Conservation (phyloP, 2,113 vertebrate genomes). For the Oxyura jamaicensis region DNA sequence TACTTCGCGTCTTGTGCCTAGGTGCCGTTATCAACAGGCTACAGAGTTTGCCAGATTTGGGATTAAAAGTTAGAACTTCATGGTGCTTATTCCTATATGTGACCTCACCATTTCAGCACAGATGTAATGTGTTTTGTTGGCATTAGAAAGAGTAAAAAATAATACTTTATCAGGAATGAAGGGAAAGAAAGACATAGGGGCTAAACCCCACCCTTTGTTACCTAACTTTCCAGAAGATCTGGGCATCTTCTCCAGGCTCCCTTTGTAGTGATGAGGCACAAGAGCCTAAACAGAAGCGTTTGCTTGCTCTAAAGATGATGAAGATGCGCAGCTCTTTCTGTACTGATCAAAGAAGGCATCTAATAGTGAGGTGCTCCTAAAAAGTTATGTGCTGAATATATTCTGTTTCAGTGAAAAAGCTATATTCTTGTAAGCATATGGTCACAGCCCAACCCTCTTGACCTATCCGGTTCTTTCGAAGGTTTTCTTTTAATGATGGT, state of each 20-base stretch:
- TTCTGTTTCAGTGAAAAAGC: background rate
- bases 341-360: rapidly evolving
- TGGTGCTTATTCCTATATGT: background rate
- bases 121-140: background rate
- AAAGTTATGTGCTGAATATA: background rate
- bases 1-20: background rate
- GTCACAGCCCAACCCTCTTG: background rate
- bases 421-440: background rate
- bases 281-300: background rate
- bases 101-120: background rate
- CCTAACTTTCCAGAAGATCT: background rate
- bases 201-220: no score
- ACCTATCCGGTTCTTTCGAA: background rate
- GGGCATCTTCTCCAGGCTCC: background rate
- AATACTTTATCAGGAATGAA: background rate
- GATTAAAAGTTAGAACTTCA: background rate
- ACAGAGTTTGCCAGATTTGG: background rate
- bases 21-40: background rate
- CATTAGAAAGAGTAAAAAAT: background rate
- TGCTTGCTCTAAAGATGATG: background rate
- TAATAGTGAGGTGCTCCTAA: background rate
- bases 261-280: background rate
- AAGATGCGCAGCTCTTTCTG: background rate
- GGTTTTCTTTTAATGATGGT: background rate
- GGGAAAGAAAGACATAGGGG: background rate